Conservation (phyloP, 1,140 invertebrate genomes). For the Triops cancriformis region DNA sequence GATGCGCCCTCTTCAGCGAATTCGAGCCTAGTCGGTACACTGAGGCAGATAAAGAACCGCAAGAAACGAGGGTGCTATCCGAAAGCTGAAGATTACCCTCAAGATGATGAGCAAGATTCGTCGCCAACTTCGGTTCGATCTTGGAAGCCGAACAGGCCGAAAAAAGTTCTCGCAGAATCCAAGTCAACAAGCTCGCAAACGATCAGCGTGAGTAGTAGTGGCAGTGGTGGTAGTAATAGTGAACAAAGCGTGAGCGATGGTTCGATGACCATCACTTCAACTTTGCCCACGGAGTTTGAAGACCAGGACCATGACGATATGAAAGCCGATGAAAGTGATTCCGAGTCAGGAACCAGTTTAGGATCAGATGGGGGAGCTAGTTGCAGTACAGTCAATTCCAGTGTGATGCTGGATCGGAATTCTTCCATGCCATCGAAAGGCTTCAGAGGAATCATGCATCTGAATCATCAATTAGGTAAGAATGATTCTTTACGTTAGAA, state of each 20-base stretch:
- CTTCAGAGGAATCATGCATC: background rate
- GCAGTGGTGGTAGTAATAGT: background rate
- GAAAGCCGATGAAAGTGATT: background rate
- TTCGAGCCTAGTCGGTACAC: constrained; percentile 19
- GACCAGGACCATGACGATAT: background rate
- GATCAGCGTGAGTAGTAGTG: background rate
- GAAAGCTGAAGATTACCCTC: background rate
- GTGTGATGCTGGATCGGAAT: background rate
- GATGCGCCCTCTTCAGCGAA: constrained; percentile 23
- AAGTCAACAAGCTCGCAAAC: constrained; percentile 1
- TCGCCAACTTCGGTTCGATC: background rate
- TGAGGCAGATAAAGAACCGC: background rate
- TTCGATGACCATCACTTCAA: background rate
- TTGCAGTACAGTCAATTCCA: constrained; percentile 4
- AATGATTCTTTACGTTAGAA: background rate
- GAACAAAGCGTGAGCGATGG: background rate
- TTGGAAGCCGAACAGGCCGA: background rate
- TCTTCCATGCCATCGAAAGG: background rate
- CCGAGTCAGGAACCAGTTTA: background rate
- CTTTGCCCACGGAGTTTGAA: background rate
- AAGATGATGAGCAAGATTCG: background rate
- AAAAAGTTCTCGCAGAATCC: background rate
- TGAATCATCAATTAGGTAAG: background rate
- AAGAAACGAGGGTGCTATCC: background rate
- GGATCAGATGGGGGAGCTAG: background rate